These are phyloP conservation scores for Cyclargus thomasi DNA, from an alignment of 1,140 invertebrate genomes.

Conservation along the genomic window DNA sequence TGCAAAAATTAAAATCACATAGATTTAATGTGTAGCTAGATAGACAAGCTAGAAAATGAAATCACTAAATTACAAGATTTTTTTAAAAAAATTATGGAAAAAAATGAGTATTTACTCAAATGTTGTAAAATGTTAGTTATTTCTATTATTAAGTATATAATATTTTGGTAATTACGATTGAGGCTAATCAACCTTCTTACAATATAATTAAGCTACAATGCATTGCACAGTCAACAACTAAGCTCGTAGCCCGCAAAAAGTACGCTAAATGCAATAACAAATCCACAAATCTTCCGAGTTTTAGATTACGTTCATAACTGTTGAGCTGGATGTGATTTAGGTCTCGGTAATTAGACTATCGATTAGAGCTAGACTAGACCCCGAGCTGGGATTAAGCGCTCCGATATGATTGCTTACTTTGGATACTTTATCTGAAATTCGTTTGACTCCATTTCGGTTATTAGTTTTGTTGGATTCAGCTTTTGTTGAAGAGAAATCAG, in stretches of 20 bases:
- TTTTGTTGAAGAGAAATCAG: neutral
- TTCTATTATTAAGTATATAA: too few species aligned
- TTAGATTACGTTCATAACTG: conserved; percentile 14
- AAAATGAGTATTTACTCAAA: too few species aligned
- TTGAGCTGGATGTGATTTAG: conserved; percentile 19
- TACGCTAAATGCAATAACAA: conserved; percentile 2
- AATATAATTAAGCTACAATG: too few species aligned
- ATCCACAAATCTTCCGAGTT: conserved; percentile 13
- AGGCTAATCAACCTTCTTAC: too few species aligned
- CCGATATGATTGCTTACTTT: conserved; percentile 13
- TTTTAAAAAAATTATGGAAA: too few species aligned
- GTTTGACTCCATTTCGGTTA: conserved; percentile 2
- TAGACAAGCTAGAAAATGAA: too few species aligned
- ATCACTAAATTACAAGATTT: too few species aligned
- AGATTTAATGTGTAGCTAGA: too few species aligned
- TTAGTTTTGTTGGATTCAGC: neutral
- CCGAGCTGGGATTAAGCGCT: neutral
- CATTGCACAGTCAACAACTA: neutral
- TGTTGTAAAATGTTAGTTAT: too few species aligned
- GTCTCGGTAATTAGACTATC: conserved; percentile 26
- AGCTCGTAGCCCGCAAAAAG: neutral
- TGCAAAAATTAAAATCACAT: too few species aligned
- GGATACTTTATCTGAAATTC: neutral
- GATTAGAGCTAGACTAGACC: conserved; percentile 20
- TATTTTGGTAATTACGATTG: too few species aligned